Evolutionary conservation across 2,888 invertebrate species (phyloP).

Genomic region (Diploptera punctata): DNA sequence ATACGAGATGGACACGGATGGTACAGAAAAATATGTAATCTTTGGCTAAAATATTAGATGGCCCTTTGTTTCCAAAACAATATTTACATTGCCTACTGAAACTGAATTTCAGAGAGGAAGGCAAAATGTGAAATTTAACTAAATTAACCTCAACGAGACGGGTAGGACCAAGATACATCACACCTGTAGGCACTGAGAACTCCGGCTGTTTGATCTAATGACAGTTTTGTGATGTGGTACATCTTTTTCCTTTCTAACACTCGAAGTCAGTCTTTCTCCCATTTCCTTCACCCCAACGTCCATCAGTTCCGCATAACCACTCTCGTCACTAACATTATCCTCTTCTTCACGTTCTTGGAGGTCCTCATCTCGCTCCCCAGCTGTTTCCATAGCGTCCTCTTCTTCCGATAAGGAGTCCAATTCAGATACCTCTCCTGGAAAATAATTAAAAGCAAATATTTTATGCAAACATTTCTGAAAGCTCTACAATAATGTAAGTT

Average conservation of each 20-base stretch:
- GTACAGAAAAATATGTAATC: background rate
- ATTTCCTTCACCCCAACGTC: slow-evolving; percentile 15
- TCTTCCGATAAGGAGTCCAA: slow-evolving; percentile 51
- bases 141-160: background rate
- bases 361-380: background rate
- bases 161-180: background rate
- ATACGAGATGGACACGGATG: too few species aligned
- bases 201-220: background rate
- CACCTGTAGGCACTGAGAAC: slow-evolving; percentile 13
- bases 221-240: slow-evolving; percentile 1
- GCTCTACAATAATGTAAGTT: too few species aligned
- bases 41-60: background rate
- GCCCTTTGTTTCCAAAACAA: background rate
- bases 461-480: too few species aligned
- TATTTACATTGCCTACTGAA: too few species aligned
- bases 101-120: background rate
- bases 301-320: slow-evolving; percentile 82
- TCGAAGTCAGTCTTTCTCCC: background rate
- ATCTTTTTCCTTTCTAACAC: background rate
- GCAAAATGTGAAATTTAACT: slow-evolving; percentile 10
- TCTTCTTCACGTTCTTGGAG: slow-evolving; percentile 57
- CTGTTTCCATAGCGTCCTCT: slow-evolving; percentile 44
- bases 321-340: slow-evolving; percentile 83
- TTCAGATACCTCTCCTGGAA: slow-evolving; percentile 44
- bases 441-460: slow-evolving; percentile 31